Conservation (phyloP, 2,113 vertebrate genomes). For the Rhombomys opimus region DNA sequence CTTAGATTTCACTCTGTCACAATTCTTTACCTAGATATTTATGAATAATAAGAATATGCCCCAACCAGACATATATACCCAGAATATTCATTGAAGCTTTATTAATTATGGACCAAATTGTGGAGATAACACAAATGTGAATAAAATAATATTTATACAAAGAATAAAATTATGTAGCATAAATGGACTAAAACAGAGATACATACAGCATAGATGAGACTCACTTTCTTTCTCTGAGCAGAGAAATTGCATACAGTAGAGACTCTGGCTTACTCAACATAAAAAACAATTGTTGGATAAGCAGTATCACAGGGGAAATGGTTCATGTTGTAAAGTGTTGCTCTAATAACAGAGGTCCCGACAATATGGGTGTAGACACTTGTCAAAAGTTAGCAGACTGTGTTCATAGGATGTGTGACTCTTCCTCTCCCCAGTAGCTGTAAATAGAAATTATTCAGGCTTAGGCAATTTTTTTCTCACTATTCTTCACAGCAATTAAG, state of each 20-base stretch:
- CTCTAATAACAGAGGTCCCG: background rate
- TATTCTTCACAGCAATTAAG: background rate
- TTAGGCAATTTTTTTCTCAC: background rate
- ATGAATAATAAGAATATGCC: background rate
- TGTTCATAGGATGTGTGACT: background rate
- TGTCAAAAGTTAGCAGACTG: background rate
- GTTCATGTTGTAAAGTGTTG: background rate
- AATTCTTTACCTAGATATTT: background rate
- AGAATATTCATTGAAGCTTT: background rate
- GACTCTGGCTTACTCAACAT: background rate
- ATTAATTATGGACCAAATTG: background rate
- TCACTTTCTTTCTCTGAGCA: background rate
- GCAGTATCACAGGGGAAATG: background rate
- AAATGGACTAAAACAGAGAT: background rate
- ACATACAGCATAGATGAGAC: accelerated
- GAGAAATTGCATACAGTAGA: background rate
- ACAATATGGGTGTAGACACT: background rate
- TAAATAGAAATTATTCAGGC: background rate
- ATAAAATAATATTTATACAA: background rate
- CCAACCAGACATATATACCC: accelerated
- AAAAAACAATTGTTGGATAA: background rate
- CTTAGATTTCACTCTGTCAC: accelerated
- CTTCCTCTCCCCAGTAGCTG: background rate
- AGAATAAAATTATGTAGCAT: background rate
- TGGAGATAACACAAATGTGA: background rate